Conservation (phyloP, 2,888 invertebrate genomes). For the Magallana nippona region DNA sequence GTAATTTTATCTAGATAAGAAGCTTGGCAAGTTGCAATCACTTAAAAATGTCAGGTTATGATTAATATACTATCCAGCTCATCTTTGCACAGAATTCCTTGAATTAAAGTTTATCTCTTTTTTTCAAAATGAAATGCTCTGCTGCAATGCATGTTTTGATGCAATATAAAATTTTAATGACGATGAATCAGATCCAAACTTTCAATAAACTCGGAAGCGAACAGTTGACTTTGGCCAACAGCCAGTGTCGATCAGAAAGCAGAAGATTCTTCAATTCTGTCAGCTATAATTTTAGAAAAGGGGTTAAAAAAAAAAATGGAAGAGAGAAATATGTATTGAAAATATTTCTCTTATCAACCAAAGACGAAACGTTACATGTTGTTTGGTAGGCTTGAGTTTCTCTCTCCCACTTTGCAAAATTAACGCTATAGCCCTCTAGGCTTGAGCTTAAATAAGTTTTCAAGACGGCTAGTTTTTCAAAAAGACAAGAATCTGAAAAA, state of each 20-base stretch:
- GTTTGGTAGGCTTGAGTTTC: background rate
- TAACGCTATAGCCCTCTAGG: background rate
- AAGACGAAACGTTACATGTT: background rate
- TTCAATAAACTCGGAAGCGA: background rate
- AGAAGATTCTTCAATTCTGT: slow-evolving; percentile 15
- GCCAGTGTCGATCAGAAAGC: slow-evolving; percentile 32
- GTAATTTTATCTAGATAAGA: slow-evolving; percentile 19
- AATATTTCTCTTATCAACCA: slow-evolving; percentile 18
- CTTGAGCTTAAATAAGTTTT: slow-evolving; percentile 14
- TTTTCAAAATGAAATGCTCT: background rate
- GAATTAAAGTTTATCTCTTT: slow-evolving; percentile 6
- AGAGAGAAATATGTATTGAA: slow-evolving; percentile 25
- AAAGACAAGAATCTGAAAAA: slow-evolving; percentile 17
- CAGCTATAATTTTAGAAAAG: background rate
- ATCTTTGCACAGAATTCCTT: background rate
- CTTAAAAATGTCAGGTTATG: background rate
- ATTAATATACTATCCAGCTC: slow-evolving; percentile 4
- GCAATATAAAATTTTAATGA: slow-evolving; percentile 27
- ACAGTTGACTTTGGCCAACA: slow-evolving; percentile 38
- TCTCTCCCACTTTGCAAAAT: background rate
- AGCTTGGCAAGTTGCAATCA: slow-evolving; percentile 20
- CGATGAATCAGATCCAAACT: background rate
- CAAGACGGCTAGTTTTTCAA: too few species aligned
- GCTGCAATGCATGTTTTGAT: slow-evolving; percentile 8
- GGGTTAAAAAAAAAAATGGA: background rate